A percentile compares a stretch with the other conserved stretches of the same genome.
Conservation (phyloP, 2,113 vertebrate species). For the pig (Sus scrofa) region T2T-Sscrofa CM000812.6:229072501-229073000, state of each 20-base stretch:
- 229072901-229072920: neutral
- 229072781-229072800: slow-evolving; percentile 43
- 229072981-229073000: slow-evolving; percentile 32
- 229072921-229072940: neutral
- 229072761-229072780: slow-evolving; percentile 39
- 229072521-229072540: slow-evolving; percentile 79
- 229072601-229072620: slow-evolving; percentile 72
- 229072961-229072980: neutral
- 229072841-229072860: slow-evolving; percentile 5
- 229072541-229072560: slow-evolving; percentile 71
- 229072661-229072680: slow-evolving; percentile 45
- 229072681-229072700: slow-evolving; percentile 42
- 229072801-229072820: slow-evolving; percentile 17
- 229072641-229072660: slow-evolving; percentile 71
- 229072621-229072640: slow-evolving; percentile 79
- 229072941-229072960: slow-evolving; percentile 27
- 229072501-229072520: slow-evolving; percentile 76
- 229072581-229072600: slow-evolving; percentile 71
- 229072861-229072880: neutral
- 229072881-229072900: neutral
- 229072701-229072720: slow-evolving; percentile 75
- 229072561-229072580: slow-evolving; percentile 80
- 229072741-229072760: slow-evolving; percentile 21
- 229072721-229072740: slow-evolving; percentile 49
- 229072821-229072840: neutral